Conservation (phyloP, 2,888 invertebrate genomes). For the Thysanoteuthis rhombus region DNA sequence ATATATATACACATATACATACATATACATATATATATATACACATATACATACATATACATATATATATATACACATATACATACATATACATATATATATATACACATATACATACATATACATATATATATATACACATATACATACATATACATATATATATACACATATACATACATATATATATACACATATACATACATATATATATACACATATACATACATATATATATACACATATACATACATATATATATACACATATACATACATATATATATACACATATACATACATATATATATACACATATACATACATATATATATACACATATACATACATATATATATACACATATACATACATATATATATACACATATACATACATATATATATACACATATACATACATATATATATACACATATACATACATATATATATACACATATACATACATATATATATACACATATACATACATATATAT, state of each 20-base stretch:
- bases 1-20: neutral
- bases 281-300: neutral
- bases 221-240: neutral
- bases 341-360: neutral
- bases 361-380: neutral
- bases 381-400: neutral
- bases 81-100: neutral
- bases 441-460: neutral
- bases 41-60: neutral
- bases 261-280: neutral
- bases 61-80: neutral
- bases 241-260: neutral
- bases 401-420: neutral
- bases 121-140: neutral
- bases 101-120: neutral
- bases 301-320: neutral
- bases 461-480: neutral
- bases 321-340: neutral
- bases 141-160: neutral
- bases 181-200: neutral
- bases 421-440: neutral
- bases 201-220: neutral
- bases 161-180: neutral
- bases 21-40: neutral
- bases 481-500: neutral